phyloP scores from a whole-genome alignment of 2,113 vertebrate genomes.

The Pongo pygmaeus region DNA sequence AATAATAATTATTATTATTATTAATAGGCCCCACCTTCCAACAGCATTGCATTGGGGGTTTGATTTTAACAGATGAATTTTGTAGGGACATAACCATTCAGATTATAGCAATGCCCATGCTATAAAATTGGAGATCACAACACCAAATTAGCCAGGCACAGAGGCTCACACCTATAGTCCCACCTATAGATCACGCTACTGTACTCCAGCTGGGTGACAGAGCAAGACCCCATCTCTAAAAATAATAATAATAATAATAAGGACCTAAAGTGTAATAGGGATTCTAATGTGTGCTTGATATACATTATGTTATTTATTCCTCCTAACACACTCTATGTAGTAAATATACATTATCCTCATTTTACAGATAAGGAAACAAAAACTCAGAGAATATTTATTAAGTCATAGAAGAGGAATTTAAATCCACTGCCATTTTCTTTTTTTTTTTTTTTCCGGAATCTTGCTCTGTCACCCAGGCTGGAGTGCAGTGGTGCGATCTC shows the following conservation, averaged over 20 bases:
- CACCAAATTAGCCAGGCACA: background rate
- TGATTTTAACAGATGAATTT: background rate
- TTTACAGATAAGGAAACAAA: background rate
- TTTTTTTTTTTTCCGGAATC: too few relatives aligned
- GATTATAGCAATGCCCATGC: background rate
- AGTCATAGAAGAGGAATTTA: background rate
- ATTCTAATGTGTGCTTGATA: background rate
- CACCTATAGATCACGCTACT: too few relatives aligned
- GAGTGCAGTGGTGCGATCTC: too few relatives aligned
- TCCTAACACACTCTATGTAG: background rate
- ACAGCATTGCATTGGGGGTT: background rate
- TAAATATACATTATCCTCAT: background rate
- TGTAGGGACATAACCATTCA: background rate
- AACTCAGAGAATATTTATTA: background rate
- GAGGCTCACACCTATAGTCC: background rate
- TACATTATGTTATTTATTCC: background rate
- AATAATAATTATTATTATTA: too few relatives aligned
- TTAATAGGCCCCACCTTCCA: background rate
- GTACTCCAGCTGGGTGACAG: too few relatives aligned
- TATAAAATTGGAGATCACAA: background rate
- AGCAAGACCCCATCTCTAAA: too few relatives aligned
- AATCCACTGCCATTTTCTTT: background rate
- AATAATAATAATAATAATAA: background rate
- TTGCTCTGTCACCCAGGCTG: too few relatives aligned
- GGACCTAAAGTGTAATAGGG: background rate